Evolutionary conservation across 2,113 vertebrate genomes (phyloP).

Genomic region (Anthoscopus minutus): DNA sequence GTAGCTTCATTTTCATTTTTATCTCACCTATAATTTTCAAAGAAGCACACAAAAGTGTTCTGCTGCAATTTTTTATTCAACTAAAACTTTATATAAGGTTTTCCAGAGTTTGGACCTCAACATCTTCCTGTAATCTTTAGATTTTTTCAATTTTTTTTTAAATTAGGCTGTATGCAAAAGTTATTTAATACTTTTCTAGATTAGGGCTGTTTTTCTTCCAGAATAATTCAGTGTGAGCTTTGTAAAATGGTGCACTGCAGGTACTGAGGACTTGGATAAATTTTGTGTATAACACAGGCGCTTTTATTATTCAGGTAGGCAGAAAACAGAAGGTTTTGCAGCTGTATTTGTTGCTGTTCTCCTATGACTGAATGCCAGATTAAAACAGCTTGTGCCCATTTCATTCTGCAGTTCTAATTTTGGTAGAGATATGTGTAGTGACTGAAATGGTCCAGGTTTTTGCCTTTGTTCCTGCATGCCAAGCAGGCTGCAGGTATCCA

Average conservation of each 20-base stretch:
- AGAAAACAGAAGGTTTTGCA: background rate
- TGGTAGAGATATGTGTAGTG: background rate
- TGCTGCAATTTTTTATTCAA: background rate
- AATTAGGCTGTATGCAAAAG: background rate
- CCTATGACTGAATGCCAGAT: background rate
- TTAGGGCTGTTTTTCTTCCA: background rate
- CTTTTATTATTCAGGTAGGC: background rate
- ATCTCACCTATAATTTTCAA: background rate
- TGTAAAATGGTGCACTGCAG: background rate
- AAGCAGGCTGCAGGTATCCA: background rate
- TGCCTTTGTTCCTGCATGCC: background rate
- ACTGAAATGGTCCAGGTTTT: background rate
- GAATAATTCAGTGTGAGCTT: background rate
- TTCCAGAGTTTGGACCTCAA: background rate
- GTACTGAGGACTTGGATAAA: background rate
- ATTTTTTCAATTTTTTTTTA: background rate
- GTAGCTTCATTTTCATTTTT: background rate
- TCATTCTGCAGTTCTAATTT: background rate
- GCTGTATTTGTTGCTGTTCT: background rate
- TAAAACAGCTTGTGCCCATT: background rate
- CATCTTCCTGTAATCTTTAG: background rate
- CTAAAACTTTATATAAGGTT: background rate
- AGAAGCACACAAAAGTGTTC: background rate
- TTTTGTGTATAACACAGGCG: background rate
- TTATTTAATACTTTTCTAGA: background rate